Base-by-base conservation (phyloP, 2,888 invertebrate species). In the Boloria euphrosyne region DNA sequence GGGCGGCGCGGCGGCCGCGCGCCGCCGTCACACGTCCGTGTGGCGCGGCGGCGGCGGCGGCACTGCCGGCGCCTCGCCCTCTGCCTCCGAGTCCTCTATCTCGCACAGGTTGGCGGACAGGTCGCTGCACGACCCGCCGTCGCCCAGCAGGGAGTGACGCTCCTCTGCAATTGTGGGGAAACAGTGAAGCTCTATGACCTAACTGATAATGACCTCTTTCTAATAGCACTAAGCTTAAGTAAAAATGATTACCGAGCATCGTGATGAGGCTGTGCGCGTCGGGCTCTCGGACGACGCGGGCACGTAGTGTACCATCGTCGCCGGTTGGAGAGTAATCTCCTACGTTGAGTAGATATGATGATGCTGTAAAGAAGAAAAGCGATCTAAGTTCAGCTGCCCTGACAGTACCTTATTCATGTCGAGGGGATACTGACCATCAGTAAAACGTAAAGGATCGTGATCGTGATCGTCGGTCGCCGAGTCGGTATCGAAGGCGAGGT, bases 51-150 rank as follows among this genome's bases (percentile, higher is more conserved):
- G 62, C 64, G 51, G 68, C 74, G 69, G 73, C 63, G 66, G 66
- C 66, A 66, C 59, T 62, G 65, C 66, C 68, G 64, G 71, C 55
- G 62, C 70, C 61, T 58, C 57, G 67, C 87, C 86, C 86, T 96
- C 96, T 78, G 94, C 95, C 83, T 97, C 97, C 54, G 96, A 96
- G 87, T 97, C 97, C 88, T 98, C 98, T 80, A 98, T 97, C 93
- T 98, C 98, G 93, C 98, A 98, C 72, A 98, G 93, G 84, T 96
- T 95, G 62, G 96, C 95, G 62, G 98, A 98, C 75, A 97, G 93
- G 89, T 97, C 97, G 88, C 98, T 97, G 85, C 95, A 95, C 76
- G 97, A 97, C 71, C 87, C 91, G 71, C 77, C 82, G 69, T 73
- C 80, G 72, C 95, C 96, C 74, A 96, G 93, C 76, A 96, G 90